Conservation (phyloP, 2,888 invertebrate species). For the Drosophila lutescens region DNA sequence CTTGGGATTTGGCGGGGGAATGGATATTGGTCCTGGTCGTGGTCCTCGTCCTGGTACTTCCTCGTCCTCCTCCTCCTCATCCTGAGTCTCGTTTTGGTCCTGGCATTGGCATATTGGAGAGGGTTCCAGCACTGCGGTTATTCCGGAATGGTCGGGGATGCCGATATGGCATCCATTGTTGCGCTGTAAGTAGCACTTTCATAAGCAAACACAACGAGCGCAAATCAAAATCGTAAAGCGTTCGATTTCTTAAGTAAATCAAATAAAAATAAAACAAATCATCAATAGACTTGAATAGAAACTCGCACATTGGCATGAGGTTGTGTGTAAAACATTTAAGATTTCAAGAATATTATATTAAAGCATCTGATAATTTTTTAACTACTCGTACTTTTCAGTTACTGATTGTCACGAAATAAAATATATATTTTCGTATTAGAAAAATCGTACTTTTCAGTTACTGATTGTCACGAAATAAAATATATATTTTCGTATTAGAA, state of each 20-base stretch:
- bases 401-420: no score
- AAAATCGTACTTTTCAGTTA: no score
- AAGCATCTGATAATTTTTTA: no score
- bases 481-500: no score
- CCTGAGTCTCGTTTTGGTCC: background rate
- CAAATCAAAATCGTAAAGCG: slow-evolving; percentile 46
- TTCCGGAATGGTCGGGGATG: slow-evolving; percentile 2
- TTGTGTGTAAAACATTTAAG: background rate
- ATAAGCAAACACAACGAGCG: slow-evolving; percentile 50
- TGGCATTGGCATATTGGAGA: slow-evolving; percentile 10
- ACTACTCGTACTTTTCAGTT: no score
- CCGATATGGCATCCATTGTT: slow-evolving; percentile 23
- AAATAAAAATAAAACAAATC: slow-evolving; percentile 44
- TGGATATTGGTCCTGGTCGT: slow-evolving; percentile 27
- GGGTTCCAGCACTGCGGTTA: slow-evolving; percentile 14
- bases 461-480: no score
- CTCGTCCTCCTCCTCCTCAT: background rate
- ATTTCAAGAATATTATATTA: no score
- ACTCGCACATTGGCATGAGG: slow-evolving; percentile 1
- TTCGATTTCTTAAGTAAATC: slow-evolving; percentile 49
- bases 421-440: no score
- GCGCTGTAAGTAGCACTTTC: slow-evolving; percentile 47
- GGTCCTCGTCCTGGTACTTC: background rate
- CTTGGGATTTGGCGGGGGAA: slow-evolving; percentile 51
- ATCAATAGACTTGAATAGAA: slow-evolving; percentile 6